phyloP scores from a whole-genome alignment of 2,797 vertebrate genomes.

The Brotogeris chrysoptera region DNA sequence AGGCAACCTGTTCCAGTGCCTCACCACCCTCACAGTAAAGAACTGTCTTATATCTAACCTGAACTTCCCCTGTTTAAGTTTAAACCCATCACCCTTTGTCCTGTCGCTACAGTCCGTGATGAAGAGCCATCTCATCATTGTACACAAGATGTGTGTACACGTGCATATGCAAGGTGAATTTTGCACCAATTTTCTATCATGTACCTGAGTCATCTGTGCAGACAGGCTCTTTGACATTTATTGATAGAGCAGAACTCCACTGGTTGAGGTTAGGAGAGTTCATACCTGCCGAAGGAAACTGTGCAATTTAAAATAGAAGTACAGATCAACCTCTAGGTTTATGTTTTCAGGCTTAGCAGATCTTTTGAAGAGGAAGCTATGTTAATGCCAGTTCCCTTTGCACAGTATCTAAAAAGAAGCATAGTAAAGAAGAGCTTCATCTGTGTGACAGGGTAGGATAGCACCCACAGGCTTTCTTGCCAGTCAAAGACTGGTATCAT shows the following conservation, averaged over 20 bases:
- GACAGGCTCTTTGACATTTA: not conserved
- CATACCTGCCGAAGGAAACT: accelerated
- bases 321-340: not conserved
- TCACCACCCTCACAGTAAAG: not conserved
- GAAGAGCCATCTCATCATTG: not conserved
- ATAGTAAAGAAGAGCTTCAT: not conserved
- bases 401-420: not conserved
- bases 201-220: not conserved
- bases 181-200: not conserved
- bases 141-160: accelerated
- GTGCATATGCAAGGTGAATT: not conserved
- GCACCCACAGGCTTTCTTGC: not conserved
- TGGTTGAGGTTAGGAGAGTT: not conserved
- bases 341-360: not conserved
- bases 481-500: not conserved
- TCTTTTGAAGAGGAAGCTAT: not conserved
- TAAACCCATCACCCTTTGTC: not conserved
- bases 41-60: not conserved
- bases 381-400: not conserved
- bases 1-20: not conserved
- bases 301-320: not conserved
- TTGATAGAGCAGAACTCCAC: not conserved
- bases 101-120: not conserved
- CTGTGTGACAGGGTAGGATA: not conserved
- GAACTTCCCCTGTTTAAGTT: not conserved